Base-by-base conservation (phyloP, 2,888 invertebrate species). In the Spodoptera exigua region DNA sequence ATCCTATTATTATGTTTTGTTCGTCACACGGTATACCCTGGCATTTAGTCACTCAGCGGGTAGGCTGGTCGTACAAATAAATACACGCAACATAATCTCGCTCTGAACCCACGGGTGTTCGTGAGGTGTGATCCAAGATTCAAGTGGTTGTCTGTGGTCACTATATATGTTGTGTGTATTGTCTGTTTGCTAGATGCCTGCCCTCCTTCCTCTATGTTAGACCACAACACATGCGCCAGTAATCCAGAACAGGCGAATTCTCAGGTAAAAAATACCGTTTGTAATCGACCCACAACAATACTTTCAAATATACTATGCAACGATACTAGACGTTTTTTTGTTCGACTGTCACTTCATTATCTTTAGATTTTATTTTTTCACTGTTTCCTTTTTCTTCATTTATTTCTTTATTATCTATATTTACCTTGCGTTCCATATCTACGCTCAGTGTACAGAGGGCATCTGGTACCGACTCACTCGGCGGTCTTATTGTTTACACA, bases 171-270 rank as follows among this genome's bases (percentile, higher is more conserved):
- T 95, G 95, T 95, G 95, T 96, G 95, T 96, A 96, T 97, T 97
- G 97, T 97, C 97, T 97, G 97, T 94, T 97, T 97, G 97, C 97
- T 97, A 97, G 97, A 97, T 97, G 97, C 97, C 97, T 97, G 97
- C 97, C 96, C 96, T 96, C 96, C 96, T 96, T 96, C 96, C 96
- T 95, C 95, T 95, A 96, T 96, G 96, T 96, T 96, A 96, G 96
- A 97, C 96, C 96, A 96, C 96, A 96, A 96, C 96, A 96, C 96
- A 96, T 96, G 95, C 96, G 94, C 94, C 94, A 94, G 94, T 94
- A 94, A 95, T 95, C 95, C 95, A 95, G 96, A 96, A 95, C 96
- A 96, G 95, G 95, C 95, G 95, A 93, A 90, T 90, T 94, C 95
- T 95, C 96, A 96, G 96, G 96, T 96, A 96, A 95, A 95, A 92